Conservation (phyloP, 2,888 invertebrate species). For the Carpatolechia fugitivella region DNA sequence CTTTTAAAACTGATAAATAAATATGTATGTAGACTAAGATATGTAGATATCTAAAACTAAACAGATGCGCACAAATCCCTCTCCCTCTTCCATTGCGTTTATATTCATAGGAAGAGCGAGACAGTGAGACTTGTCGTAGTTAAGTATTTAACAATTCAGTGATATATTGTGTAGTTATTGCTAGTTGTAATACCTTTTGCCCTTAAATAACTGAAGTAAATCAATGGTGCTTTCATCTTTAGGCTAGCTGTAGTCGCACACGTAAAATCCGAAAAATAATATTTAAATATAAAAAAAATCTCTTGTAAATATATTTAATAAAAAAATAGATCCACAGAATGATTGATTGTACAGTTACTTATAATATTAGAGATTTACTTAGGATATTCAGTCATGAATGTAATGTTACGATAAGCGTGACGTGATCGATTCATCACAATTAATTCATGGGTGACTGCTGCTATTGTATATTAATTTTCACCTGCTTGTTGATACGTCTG, state of each 20-base stretch:
- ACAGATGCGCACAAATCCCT: no score
- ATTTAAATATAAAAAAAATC: neutral
- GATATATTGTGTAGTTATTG: no score
- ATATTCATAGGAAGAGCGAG: no score
- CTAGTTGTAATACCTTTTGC: no score
- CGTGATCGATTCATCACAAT: conserved; percentile 60
- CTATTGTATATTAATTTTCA: conserved; percentile 54
- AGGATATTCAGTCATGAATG: conserved; percentile 64
- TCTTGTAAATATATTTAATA: conserved; percentile 62
- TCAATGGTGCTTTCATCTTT: no score
- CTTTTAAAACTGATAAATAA: no score
- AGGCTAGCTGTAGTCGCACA: neutral
- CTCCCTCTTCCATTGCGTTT: no score
- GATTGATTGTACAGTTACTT: conserved; percentile 68
- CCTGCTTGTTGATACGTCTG: conserved; percentile 1
- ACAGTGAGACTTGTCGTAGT: no score
- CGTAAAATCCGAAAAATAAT: neutral
- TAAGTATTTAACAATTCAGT: no score
- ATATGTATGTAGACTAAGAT: no score
- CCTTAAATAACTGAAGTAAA: no score
- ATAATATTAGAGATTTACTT: conserved; percentile 51
- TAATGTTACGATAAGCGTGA: conserved; percentile 49
- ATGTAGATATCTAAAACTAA: no score
- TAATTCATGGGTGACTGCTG: conserved; percentile 51
- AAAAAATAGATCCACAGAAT: conserved; percentile 46